Evolutionary conservation across 2,888 invertebrate genomes (phyloP).

Genomic region (Pseudeuparius sepicola): DNA sequence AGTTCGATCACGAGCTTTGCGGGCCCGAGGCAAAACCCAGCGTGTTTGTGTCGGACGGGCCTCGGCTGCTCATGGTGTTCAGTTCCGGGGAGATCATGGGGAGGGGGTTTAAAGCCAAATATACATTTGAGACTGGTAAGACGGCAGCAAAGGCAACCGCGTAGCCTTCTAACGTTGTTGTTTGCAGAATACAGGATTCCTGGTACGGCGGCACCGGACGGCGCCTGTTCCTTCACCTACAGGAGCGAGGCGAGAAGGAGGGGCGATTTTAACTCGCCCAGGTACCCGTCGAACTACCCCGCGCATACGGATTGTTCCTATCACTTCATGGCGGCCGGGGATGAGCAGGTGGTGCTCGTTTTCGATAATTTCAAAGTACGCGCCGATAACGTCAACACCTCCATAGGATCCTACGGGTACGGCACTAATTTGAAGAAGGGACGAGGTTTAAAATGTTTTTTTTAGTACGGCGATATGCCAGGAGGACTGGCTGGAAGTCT

Average conservation of each 20-base stretch:
- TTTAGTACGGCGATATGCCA: conserved; percentile 64
- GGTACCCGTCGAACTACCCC: conserved; percentile 95
- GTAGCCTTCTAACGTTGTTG: too few species aligned
- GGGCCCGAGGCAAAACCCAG: conserved; percentile 70
- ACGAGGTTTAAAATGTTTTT: conserved; percentile 8
- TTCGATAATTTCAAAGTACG: conserved; percentile 88
- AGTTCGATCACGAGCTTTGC: conserved; percentile 88
- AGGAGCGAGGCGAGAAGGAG: conserved; percentile 76
- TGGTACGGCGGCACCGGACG: conserved; percentile 87
- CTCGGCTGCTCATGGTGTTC: conserved; percentile 88
- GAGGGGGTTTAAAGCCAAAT: conserved; percentile 82
- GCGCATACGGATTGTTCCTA: conserved; percentile 92
- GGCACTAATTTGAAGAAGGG: conserved; percentile 20
- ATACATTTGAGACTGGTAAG: conserved; percentile 72
- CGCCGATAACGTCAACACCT: conserved; percentile 69
- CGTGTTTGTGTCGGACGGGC: conserved; percentile 79
- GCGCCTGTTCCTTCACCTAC: conserved; percentile 86
- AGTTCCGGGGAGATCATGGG: conserved; percentile 88
- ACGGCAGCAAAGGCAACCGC: too few species aligned
- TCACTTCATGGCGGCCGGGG: conserved; percentile 74
- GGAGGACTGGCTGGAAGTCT: conserved; percentile 92
- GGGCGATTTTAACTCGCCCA: conserved; percentile 91
- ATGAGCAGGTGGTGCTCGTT: conserved; percentile 82
- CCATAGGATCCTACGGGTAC: conserved; percentile 66
- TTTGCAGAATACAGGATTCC: conserved; percentile 81